phyloP scores from a whole-genome alignment of 2,113 vertebrate genomes.

The Megaceryle maxima region DNA sequence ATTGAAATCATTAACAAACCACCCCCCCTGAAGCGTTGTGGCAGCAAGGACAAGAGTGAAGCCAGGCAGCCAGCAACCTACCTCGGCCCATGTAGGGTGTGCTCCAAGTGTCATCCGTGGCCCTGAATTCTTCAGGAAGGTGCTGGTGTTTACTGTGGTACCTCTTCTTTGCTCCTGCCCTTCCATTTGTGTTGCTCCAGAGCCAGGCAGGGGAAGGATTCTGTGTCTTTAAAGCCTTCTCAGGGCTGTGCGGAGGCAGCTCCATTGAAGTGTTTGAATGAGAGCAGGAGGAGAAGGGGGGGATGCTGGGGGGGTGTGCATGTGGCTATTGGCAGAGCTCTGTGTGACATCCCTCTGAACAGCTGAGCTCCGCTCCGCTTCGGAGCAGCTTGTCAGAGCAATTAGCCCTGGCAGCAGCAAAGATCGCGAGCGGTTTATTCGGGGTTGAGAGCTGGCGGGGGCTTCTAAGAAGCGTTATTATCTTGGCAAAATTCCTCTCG shows the following conservation, averaged over 20 bases:
- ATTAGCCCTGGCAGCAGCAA: constrained; percentile 54
- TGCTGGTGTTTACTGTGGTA: neutral
- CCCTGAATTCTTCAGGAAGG: neutral
- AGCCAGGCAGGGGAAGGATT: neutral
- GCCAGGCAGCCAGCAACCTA: neutral
- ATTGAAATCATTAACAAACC: neutral
- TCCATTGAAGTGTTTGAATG: constrained; percentile 77
- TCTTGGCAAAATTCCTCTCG: constrained; percentile 65
- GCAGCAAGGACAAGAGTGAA: rapidly evolving
- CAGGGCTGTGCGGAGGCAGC: constrained; percentile 72
- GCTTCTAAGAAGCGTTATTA: constrained; percentile 24
- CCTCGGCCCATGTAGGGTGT: rapidly evolving
- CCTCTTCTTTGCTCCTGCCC: neutral
- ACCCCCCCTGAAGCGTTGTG: rapidly evolving
- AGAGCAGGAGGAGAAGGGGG: constrained; percentile 31
- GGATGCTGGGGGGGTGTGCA: neutral
- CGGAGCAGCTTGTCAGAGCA: constrained; percentile 71
- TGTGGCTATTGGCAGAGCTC: constrained; percentile 76
- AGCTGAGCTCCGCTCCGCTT: constrained; percentile 75
- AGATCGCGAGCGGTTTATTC: constrained; percentile 14
- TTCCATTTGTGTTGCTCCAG: neutral
- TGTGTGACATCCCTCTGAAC: constrained; percentile 73
- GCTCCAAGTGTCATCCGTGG: rapidly evolving
- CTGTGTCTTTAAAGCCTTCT: constrained; percentile 75
- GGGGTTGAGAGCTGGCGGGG: constrained; percentile 41